Conservation (phyloP, 2,888 invertebrate genomes). For the Nephrotoma flavescens region DNA sequence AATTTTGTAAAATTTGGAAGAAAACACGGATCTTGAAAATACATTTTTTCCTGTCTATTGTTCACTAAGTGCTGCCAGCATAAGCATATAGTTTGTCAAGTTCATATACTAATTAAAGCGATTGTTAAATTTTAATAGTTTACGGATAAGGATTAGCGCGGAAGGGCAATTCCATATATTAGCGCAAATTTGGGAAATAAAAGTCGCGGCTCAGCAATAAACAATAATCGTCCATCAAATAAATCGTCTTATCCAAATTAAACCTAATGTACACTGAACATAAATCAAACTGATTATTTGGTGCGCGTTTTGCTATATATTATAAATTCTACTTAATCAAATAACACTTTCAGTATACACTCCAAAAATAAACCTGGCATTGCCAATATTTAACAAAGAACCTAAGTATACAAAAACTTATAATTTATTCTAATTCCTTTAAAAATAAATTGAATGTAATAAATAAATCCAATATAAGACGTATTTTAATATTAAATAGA, state of each 20-base stretch:
- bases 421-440: not conserved
- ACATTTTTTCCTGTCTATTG: too few species aligned
- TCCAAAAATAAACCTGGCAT: not conserved
- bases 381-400: not conserved
- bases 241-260: not conserved
- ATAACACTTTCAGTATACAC: not conserved
- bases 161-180: too few species aligned
- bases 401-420: not conserved
- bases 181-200: too few species aligned
- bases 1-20: too few species aligned
- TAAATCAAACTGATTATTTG: not conserved
- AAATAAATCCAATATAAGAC: not conserved
- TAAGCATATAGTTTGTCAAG: too few species aligned
- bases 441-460: not conserved
- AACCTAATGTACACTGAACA: not conserved
- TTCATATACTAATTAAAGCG: too few species aligned
- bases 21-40: too few species aligned
- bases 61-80: too few species aligned
- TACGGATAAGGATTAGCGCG: too few species aligned
- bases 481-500: not conserved
- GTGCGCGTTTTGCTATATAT: not conserved
- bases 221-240: not conserved
- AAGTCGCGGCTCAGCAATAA: not conserved
- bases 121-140: too few species aligned
- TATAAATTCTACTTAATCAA: not conserved